A percentile compares a stretch with the other conserved stretches of the same genome.
phyloP scores from a whole-genome alignment of 2,888 invertebrate species.

The Polia nebulosa region DNA sequence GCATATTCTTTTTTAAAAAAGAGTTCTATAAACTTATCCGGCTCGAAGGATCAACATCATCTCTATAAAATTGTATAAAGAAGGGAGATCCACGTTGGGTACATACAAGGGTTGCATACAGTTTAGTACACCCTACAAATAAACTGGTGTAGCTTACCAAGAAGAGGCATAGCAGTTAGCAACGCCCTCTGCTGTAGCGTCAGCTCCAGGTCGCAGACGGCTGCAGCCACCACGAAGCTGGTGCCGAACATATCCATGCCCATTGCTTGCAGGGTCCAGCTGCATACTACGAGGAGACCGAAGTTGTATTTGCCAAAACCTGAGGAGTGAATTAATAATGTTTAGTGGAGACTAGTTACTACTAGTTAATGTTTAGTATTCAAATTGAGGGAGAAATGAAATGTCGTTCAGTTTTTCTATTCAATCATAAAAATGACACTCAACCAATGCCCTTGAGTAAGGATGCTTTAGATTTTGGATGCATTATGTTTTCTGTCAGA shows the following conservation, averaged over 20 bases:
- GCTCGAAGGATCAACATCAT: neutral
- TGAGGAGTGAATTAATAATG: constrained; percentile 48
- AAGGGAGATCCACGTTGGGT: too few species aligned
- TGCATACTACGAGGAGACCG: constrained; percentile 83
- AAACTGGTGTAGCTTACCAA: constrained; percentile 86
- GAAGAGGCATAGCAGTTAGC: constrained; percentile 93
- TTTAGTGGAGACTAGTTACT: neutral
- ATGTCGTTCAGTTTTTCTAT: neutral
- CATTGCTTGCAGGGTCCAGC: constrained; percentile 88
- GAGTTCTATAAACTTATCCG: too few species aligned
- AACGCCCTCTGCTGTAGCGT: constrained; percentile 92
- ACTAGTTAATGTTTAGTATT: too few species aligned
- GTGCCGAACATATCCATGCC: constrained; percentile 89
- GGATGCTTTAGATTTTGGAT: too few species aligned
- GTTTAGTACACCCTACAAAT: too few species aligned
- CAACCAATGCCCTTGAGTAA: too few species aligned
- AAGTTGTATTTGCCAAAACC: constrained; percentile 89
- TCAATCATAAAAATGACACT: neutral
- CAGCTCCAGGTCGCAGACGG: constrained; percentile 93
- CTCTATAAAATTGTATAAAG: neutral
- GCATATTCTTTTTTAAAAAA: neutral
- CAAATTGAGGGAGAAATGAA: too few species aligned
- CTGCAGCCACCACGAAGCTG: constrained; percentile 94
- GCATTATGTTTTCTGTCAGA: too few species aligned
- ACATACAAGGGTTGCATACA: too few species aligned